phyloP scores from a whole-genome alignment of 1,140 invertebrate species.

The Gerris buenoi region DNA sequence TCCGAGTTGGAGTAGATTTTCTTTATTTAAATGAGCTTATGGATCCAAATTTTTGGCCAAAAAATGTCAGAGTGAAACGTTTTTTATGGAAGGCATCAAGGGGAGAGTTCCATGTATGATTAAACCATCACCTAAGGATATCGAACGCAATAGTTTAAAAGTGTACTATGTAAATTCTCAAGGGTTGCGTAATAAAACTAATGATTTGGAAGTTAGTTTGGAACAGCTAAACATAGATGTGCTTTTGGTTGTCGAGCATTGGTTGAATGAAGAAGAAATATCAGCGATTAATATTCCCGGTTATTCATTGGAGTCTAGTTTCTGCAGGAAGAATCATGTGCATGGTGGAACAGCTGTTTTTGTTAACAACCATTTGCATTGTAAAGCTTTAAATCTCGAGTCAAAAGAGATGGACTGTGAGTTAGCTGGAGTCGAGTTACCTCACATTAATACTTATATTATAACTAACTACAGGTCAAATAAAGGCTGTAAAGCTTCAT shows the following conservation, averaged over 20 bases:
- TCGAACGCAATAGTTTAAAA: too few relatives aligned
- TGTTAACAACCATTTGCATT: neutral
- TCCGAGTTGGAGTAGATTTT: neutral
- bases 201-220: neutral
- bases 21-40: neutral
- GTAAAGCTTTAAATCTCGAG: neutral
- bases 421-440: neutral
- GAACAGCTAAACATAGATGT: neutral
- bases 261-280: neutral
- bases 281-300: neutral
- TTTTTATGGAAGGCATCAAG: neutral
- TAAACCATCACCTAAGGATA: too few relatives aligned
- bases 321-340: neutral
- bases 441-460: neutral
- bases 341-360: neutral
- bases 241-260: neutral
- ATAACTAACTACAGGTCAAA: neutral
- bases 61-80: neutral
- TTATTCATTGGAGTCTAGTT: neutral
- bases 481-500: neutral
- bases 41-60: neutral
- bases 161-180: neutral
- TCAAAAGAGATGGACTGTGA: too few relatives aligned
- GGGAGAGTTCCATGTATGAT: too few relatives aligned
- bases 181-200: neutral